Percentiles rank a stretch among this genome's conserved stretches.
Evolutionary conservation across 2,113 vertebrate species (phyloP).

Genomic region (Parus major): DNA sequence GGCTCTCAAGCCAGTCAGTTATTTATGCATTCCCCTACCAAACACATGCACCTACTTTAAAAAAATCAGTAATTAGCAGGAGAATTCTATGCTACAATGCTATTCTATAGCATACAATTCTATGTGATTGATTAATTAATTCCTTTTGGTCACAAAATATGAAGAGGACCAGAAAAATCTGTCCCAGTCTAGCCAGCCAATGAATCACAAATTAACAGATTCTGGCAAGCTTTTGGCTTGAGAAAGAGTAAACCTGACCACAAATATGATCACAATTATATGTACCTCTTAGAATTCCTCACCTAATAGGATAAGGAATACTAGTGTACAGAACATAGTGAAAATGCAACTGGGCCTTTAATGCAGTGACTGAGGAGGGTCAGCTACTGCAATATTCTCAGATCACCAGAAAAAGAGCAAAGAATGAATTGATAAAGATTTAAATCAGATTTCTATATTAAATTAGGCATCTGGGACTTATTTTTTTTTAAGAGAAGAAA

Average conservation of each 20-base stretch:
- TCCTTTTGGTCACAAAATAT: neutral
- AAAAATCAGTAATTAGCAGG: neutral
- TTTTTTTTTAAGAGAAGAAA: neutral
- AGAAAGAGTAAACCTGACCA: neutral
- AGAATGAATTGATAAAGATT: neutral
- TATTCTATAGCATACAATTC: no score
- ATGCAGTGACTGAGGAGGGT: neutral
- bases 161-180: neutral
- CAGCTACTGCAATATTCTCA: neutral
- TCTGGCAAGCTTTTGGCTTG: neutral
- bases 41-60: neutral
- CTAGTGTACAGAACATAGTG: neutral
- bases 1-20: neutral
- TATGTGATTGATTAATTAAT: neutral
- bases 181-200: neutral
- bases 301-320: neutral
- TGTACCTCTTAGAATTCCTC: neutral
- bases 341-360: neutral
- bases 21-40: neutral
- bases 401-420: neutral
- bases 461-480: neutral
- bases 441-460: neutral
- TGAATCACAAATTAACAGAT: neutral
- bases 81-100: neutral
- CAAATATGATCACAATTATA: neutral